A percentile compares a stretch with the other conserved stretches of the same genome.
Conservation (phyloP, 2,888 invertebrate genomes). For the Sericinus montela region DNA sequence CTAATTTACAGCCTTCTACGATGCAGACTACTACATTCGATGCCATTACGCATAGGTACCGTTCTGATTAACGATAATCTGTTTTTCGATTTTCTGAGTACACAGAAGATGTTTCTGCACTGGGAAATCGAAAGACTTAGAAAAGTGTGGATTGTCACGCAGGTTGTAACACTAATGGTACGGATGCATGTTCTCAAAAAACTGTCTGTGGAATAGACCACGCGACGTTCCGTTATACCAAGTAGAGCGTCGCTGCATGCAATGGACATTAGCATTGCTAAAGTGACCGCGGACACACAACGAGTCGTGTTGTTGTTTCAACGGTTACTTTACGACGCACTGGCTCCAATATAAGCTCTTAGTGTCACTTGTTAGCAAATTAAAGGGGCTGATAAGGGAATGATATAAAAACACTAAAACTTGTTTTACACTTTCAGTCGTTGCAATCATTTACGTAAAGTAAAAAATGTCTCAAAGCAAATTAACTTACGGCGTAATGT, state of each 20-base stretch:
- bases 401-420: too few relatives aligned
- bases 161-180: constrained; percentile 19
- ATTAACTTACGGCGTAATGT: too few relatives aligned
- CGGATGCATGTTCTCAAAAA: constrained; percentile 38
- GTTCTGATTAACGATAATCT: too few relatives aligned
- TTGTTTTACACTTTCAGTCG: too few relatives aligned
- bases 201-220: constrained; percentile 32
- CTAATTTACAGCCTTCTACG: constrained; percentile 37
- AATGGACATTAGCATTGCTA: constrained; percentile 43
- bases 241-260: constrained; percentile 63
- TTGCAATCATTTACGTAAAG: too few relatives aligned
- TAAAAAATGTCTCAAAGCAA: too few relatives aligned
- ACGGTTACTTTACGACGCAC: constrained; percentile 16
- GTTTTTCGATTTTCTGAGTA: constrained; percentile 21
- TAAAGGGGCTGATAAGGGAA: too few relatives aligned
- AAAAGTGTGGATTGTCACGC: constrained; percentile 23
- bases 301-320: constrained; percentile 21
- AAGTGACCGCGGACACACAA: constrained; percentile 31
- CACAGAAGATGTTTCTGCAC: background rate
- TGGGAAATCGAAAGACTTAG: background rate
- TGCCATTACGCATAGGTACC: too few relatives aligned
- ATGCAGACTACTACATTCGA: background rate
- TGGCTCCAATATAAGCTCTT: too few relatives aligned
- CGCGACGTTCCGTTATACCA: constrained; percentile 52
- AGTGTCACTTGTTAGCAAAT: too few relatives aligned